These are phyloP conservation scores for Psammodynastes pulverulentus DNA, from an alignment of 2,113 vertebrate genomes.

Conservation along the genomic window DNA sequence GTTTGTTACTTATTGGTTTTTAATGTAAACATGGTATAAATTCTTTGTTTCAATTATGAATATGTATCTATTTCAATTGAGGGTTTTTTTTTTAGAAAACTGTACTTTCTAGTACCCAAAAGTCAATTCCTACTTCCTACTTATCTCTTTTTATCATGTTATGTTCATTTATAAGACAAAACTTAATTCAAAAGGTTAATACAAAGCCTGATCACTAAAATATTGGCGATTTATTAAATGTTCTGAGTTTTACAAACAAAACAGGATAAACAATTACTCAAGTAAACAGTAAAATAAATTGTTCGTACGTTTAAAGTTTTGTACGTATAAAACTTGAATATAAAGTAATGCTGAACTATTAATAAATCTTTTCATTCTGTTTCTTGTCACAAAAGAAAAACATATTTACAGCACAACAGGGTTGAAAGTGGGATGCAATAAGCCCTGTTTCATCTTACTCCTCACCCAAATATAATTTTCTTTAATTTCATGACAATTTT, in stretches of 20 bases:
- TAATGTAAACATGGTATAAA: not conserved
- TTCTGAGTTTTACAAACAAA: constrained; percentile 28
- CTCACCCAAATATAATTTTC: constrained; percentile 11
- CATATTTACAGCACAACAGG: not conserved
- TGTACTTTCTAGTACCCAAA: not conserved
- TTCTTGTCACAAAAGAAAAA: constrained; percentile 26
- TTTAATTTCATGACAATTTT: constrained; percentile 9
- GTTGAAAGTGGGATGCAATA: not conserved
- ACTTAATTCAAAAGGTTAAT: not conserved
- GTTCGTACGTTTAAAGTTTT: constrained; percentile 12
- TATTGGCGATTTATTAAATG: constrained; percentile 45
- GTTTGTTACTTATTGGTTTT: not conserved
- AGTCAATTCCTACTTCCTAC: not conserved
- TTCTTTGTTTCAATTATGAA: not conserved
- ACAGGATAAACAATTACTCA: not conserved
- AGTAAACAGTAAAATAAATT: constrained; percentile 3
- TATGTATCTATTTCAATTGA: not conserved
- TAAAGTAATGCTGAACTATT: constrained; percentile 22
- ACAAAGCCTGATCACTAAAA: constrained; percentile 7
- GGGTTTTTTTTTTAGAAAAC: not conserved
- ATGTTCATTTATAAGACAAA: not conserved
- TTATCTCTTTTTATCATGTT: constrained; percentile 4
- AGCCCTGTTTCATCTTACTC: constrained; percentile 6
- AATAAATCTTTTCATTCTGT: constrained; percentile 30
- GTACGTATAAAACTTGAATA: not conserved